Evolutionary conservation across 1,140 invertebrate species (phyloP).

Genomic region (Drosophila parvula): DNA sequence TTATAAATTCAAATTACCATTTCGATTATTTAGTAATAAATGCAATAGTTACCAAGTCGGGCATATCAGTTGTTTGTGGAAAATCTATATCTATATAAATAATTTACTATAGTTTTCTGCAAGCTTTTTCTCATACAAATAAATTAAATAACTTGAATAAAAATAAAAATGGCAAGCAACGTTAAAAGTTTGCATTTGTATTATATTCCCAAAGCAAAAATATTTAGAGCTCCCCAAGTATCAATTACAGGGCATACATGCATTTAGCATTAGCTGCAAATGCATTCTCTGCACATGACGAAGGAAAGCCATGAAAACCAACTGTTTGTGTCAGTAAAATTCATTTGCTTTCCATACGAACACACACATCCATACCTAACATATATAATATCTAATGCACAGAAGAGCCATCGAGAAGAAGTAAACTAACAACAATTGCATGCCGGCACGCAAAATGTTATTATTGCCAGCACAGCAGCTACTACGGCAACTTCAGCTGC

Average conservation of each 20-base stretch:
- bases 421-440: conserved; percentile 69
- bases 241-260: conserved; percentile 34
- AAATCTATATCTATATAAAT: not conserved
- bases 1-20: conserved; percentile 62
- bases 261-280: conserved; percentile 21
- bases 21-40: conserved; percentile 52
- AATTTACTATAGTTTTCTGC: not conserved
- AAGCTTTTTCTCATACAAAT: not conserved
- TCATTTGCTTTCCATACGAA: conserved; percentile 54
- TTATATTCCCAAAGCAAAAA: not conserved
- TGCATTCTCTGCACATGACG: conserved; percentile 2
- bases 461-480: conserved; percentile 38
- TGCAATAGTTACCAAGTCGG: conserved; percentile 20
- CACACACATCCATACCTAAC: not conserved
- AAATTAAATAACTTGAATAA: not conserved
- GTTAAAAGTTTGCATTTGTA: not conserved
- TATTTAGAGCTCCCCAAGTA: conserved; percentile 17
- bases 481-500: conserved; percentile 26
- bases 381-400: conserved; percentile 69
- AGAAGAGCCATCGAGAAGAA: conserved; percentile 37
- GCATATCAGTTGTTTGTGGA: conserved; percentile 25
- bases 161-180: too few relatives aligned
- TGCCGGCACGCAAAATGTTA: conserved; percentile 76
- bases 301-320: conserved; percentile 42
- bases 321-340: conserved; percentile 59